Evolutionary conservation across 2,888 invertebrate species (phyloP), one percentile per base, ranked within the genome.

Genomic region (Hipparchia sbordonii): DNA sequence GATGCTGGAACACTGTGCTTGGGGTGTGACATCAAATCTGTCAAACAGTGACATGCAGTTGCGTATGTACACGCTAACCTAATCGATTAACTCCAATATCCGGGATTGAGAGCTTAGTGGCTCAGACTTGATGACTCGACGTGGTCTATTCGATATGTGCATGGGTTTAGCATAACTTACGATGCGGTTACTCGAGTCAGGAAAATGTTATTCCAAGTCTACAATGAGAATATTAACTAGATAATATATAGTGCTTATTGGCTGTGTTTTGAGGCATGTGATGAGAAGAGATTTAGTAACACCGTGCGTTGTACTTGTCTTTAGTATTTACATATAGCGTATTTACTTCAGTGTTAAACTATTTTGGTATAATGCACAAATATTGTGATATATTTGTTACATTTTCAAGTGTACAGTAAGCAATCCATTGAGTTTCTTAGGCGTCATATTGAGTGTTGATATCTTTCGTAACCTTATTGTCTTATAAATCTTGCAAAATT

Each of bases 11-110:
- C 94, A 94, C 94, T 89, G 94, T 94, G 94, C 94, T 90, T 86
- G 89, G 92, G 91, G 87, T 87, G 93, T 92, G 92, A 92, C 91
- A 90, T 92, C 90, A 90, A 92, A 90, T 86, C 88, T 90, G 93
- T 92, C 92, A 92, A 93, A 92, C 92, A 89, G 93, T 94, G 93
- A 90, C 94, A 93, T 92, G 93, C 92, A 93, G 84, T 91, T 92
- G 92, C 90, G 83, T 93, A 93, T 93, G 87, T 93, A 93, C 93
- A 93, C 89, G 87, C 87, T 87, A 84, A 78, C 75, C 79, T 82
- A 81, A 83, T 84, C 79, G 84, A 84, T 87, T 82, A 84, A 84
- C 85, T 84, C 82, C 82, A 83, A 82, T 83, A 84, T 82, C 81
- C 80, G 84, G 76, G 80, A 83, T 74, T 71, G 73, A 72, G 73